Base-by-base conservation (phyloP, 2,797 vertebrate genomes). In the Acrocephalus scirpaceus region DNA sequence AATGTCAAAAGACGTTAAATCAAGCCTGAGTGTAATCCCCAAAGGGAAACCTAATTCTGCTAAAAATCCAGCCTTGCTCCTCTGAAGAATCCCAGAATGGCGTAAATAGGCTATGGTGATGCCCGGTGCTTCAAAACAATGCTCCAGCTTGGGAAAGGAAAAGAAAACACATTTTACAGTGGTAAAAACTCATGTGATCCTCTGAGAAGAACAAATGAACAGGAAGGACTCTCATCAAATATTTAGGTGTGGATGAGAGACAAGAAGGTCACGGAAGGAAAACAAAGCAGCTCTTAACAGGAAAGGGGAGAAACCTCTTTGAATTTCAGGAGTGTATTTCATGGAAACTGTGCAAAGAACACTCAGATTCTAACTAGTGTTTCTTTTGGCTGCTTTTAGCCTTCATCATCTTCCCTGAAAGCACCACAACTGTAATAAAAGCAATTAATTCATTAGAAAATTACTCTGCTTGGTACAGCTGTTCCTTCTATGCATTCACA, bases 1-100 rank as follows among this genome's bases (percentile, higher is more conserved):
- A 93, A 94, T 89, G 96, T 96, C 97, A 96, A 47, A 95, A 95
- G 85, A 89, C 1, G 27, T 96, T 97, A 95, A 34, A 90, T 97
- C 95, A 96, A 96, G 44, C 45, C 69, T 77, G 36, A 69, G 73
- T 53, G 79, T 38, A 94, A 93, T 79, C 69, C 92, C 72, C 79
- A 88, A 91, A 95, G 93, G 87, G 71, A 97, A 96, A 95, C 66
- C 78, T 78, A 87, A 61, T 86, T 82, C 79, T 96, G 90, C 89
- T 95, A 77, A 79, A 96, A 94, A 82, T 48, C 88, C 36, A 74
- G 57, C 48, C 64, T 4, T 67, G 74, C 44, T 92, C 72, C 86
- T 91, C 56, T 86, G 79, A 93, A 91, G 86, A 65, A 47, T 53
- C 70, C 95, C 67, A 89, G 78, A 66, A 62, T 86, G 58, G 94